Evolutionary conservation across 2,797 vertebrate species (phyloP), one percentile per base, ranked within the genome.

Genomic region (Spinus olivaceus): DNA sequence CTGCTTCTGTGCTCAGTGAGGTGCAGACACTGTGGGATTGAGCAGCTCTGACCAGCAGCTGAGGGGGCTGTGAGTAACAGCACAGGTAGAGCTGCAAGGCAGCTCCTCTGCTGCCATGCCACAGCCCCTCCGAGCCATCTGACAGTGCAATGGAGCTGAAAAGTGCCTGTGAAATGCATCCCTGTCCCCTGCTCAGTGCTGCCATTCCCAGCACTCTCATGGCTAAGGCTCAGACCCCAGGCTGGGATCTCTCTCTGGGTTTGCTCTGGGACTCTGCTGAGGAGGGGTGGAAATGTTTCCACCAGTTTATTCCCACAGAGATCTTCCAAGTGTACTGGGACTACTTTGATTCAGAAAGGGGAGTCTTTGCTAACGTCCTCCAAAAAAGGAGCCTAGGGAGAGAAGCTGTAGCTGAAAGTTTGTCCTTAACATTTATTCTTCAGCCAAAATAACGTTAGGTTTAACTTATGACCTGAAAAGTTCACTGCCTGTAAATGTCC

Each of bases 121-220:
- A 81, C 90, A 72, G 86, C 90, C 80, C 82, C 54, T 74, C 44
- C 25, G 81, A 94, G 94, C 86, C 90, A 65, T 93, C 86, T 90
- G 90, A 93, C 28, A 10, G 93, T 37, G 96, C 78, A 93, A 95
- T 96, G 95, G 81, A 92, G 92, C 95, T 95, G 95, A 93, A 96
- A 93, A 96, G 80, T 86, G 49, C 76, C 72, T 22, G 1, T 80
- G 47, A 57, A 76, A 91, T 84, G 56, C 35, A 90, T 85, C 93
- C 51, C 61, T 8, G 7, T 84, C 83, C 92, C 71, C 86, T 73
- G 77, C 76, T 95, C 83, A 37, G 42, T 3, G 20, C 24, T 88
- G 82, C 21, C 84, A 32, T 33, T 69, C 46, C 39, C 6, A 0
- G 12, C 25, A 46, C 7, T 6, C 32, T 51, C 3, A 0, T 19